Percentiles rank a stretch among this genome's conserved stretches.
These are phyloP conservation scores for Sycobia sp. DNA, from an alignment of 1,140 invertebrate species.

Conservation along the genomic window DNA sequence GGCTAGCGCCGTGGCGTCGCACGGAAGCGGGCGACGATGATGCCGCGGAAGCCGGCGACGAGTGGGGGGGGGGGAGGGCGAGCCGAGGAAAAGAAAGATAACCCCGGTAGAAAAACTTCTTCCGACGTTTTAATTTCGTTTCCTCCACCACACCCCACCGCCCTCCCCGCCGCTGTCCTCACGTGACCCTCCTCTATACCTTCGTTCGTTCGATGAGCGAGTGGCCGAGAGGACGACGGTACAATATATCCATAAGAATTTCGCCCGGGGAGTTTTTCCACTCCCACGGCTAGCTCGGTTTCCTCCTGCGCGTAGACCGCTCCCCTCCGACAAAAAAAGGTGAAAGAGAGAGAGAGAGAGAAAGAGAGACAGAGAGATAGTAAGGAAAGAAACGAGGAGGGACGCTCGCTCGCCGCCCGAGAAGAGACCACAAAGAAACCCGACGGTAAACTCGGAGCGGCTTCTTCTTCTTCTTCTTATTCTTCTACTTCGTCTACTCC, in stretches of 20 bases:
- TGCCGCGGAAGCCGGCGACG: constrained; percentile 14
- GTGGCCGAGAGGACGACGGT: background rate
- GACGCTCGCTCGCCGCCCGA: constrained; percentile 5
- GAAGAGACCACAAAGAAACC: constrained; percentile 40
- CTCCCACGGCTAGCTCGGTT: no score
- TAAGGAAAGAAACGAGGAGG: no score
- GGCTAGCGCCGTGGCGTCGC: background rate
- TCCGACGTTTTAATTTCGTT: constrained; percentile 58
- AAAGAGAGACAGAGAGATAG: no score
- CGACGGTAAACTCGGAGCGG: constrained; percentile 46
- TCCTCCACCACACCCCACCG: no score
- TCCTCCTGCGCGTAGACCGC: no score
- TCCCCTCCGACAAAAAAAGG: no score
- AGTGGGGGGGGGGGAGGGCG: no score
- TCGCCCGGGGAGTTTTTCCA: no score
- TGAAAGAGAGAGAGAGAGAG: background rate
- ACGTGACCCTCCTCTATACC: constrained; percentile 19
- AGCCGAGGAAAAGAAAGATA: constrained; percentile 10
- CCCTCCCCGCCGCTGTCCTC: no score
- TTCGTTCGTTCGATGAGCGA: constrained; percentile 2
- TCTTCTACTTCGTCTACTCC: no score
- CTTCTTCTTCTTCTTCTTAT: constrained; percentile 33
- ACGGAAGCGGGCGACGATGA: background rate
- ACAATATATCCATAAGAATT: no score
- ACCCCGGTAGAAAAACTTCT: constrained; percentile 45